phyloP scores from a whole-genome alignment of 2,113 vertebrate genomes.

The Bambusicola thoracicus region DNA sequence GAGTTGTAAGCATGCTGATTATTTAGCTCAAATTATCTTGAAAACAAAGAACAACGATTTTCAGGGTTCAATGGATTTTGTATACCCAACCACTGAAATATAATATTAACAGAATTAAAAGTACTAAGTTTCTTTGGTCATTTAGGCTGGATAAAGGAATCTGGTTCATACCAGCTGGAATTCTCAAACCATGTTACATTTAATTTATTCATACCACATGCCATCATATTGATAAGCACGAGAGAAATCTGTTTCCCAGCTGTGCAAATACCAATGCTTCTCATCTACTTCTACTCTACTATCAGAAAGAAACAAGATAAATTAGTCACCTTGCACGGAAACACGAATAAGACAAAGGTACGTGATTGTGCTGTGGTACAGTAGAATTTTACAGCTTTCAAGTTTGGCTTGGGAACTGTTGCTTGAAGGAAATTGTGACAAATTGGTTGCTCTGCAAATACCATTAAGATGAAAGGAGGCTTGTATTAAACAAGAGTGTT shows the following conservation, averaged over 20 bases:
- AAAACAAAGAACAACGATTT: neutral
- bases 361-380: neutral
- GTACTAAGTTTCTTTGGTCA: neutral
- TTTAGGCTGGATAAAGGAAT: neutral
- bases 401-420: neutral
- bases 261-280: neutral
- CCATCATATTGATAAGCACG: neutral
- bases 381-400: slow-evolving; percentile 38
- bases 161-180: neutral
- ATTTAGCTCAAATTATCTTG: neutral
- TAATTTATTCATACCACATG: neutral
- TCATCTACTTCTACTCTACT: neutral
- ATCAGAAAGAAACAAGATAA: neutral
- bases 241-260: neutral
- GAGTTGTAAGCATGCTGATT: neutral
- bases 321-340: neutral
- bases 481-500: slow-evolving; percentile 46
- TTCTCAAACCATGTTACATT: neutral
- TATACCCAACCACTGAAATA: neutral
- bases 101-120: neutral
- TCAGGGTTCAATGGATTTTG: neutral
- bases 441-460: slow-evolving; percentile 46
- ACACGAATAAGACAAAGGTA: neutral
- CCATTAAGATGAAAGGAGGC: slow-evolving; percentile 38
- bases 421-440: slow-evolving; percentile 58